Evolutionary conservation across 2,888 invertebrate species (phyloP).

Genomic region (Myathropa florea): DNA sequence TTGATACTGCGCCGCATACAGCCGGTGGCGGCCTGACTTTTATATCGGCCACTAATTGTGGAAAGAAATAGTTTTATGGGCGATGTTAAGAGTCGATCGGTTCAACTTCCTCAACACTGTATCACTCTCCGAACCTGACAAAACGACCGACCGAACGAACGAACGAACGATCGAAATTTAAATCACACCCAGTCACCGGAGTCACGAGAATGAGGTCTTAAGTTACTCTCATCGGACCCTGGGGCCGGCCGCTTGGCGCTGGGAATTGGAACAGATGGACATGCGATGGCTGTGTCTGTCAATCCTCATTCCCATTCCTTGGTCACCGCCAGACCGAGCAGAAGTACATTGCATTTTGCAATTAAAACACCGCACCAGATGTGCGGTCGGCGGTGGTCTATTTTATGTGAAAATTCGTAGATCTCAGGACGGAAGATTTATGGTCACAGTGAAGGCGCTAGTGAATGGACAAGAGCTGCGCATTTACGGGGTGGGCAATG

Average conservation of each 20-base stretch:
- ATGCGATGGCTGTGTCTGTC: slow-evolving; percentile 64
- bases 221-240: no score
- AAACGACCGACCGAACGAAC: slow-evolving; percentile 12
- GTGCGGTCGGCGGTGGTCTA: neutral
- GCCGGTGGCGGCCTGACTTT: slow-evolving; percentile 23
- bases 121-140: slow-evolving; percentile 23
- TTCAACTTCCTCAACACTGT: slow-evolving; percentile 50
- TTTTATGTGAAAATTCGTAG: slow-evolving; percentile 41
- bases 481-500: slow-evolving; percentile 18
- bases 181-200: slow-evolving; percentile 27
- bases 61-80: slow-evolving; percentile 61
- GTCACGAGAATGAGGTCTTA: slow-evolving; percentile 41
- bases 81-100: slow-evolving; percentile 31
- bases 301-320: slow-evolving; percentile 40
- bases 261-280: slow-evolving; percentile 41
- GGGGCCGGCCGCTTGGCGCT: neutral
- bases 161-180: slow-evolving; percentile 2
- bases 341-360: slow-evolving; percentile 25
- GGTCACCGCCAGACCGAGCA: neutral
- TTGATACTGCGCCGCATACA: slow-evolving; percentile 42
- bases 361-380: slow-evolving; percentile 5
- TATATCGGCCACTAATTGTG: slow-evolving; percentile 61
- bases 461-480: neutral
- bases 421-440: slow-evolving; percentile 56
- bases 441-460: slow-evolving; percentile 58